Percentiles rank a stretch among this genome's conserved stretches.
Evolutionary conservation across 2,113 vertebrate species (phyloP).

Genomic region (Halcyon malimbica): DNA sequence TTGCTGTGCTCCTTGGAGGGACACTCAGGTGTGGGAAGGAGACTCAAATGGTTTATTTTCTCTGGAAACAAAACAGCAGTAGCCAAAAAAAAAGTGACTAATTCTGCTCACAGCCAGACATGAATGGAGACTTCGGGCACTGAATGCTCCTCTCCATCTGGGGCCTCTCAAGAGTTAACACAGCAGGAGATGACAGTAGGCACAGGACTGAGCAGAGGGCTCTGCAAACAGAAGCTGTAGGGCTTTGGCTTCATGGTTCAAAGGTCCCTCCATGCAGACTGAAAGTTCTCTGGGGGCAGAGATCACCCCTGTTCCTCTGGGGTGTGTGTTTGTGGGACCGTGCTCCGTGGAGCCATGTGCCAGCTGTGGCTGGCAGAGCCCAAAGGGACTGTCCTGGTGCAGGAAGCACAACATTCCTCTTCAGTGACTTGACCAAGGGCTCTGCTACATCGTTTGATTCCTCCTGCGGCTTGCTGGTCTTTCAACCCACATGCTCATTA

Average conservation of each 20-base stretch:
- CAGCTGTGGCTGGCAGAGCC: neutral
- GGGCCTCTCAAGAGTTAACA: neutral
- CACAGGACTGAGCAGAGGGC: neutral
- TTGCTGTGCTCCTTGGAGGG: neutral
- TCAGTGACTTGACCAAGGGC: neutral
- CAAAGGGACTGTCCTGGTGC: neutral
- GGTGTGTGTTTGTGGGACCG: neutral
- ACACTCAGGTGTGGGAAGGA: neutral
- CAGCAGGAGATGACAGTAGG: neutral
- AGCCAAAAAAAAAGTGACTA: neutral
- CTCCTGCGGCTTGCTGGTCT: neutral
- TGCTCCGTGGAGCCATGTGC: neutral
- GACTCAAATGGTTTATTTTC: neutral
- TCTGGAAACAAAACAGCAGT: neutral
- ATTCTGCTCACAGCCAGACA: neutral
- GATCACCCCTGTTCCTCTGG: neutral
- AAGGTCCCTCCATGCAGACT: neutral
- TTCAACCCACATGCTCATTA: neutral
- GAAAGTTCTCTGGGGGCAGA: neutral
- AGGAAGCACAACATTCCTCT: neutral
- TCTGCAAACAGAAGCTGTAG: conserved; percentile 37
- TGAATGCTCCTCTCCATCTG: neutral
- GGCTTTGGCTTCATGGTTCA: neutral
- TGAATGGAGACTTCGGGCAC: neutral
- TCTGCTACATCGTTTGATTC: neutral